A percentile compares a stretch with the other conserved stretches of the same genome.
phyloP scores from a whole-genome alignment of 2,888 invertebrate species.

The Helicoverpa assulta region DNA sequence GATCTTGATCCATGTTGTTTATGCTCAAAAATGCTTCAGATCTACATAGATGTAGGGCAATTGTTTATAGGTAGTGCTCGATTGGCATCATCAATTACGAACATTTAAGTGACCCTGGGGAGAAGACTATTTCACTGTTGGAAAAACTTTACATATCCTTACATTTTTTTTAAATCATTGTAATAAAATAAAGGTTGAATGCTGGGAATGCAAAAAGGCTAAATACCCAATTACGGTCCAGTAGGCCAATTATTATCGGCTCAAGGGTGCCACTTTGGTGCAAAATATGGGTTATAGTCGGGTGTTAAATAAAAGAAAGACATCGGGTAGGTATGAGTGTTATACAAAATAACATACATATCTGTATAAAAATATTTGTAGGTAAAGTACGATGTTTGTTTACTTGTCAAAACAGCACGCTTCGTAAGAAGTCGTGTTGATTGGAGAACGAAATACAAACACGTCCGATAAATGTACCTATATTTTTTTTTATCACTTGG shows the following conservation, averaged over 20 bases:
- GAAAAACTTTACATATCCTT: background rate
- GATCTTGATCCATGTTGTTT: too few relatives aligned
- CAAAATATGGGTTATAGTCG: too few relatives aligned
- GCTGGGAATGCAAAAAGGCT: conserved; percentile 14
- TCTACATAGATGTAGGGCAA: conserved; percentile 13
- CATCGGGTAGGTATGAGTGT: background rate
- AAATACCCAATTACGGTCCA: conserved; percentile 37
- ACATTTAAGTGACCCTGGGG: too few relatives aligned
- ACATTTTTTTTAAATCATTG: background rate
- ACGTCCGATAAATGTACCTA: conserved; percentile 8
- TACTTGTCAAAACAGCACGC: background rate
- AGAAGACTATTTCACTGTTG: background rate
- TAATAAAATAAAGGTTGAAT: background rate
- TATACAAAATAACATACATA: background rate
- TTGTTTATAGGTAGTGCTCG: conserved; percentile 29
- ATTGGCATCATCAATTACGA: conserved; percentile 32
- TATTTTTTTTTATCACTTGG: conserved; percentile 13
- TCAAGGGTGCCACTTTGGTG: conserved; percentile 27
- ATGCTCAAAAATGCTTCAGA: background rate
- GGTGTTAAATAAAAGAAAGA: conserved; percentile 24
- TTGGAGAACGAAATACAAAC: conserved; percentile 23
- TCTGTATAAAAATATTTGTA: background rate
- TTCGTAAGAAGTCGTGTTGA: conserved; percentile 12
- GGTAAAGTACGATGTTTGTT: background rate
- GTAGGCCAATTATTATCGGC: conserved; percentile 48